Conservation (phyloP, 2,888 invertebrate genomes). For the Drosophila borborema region DNA sequence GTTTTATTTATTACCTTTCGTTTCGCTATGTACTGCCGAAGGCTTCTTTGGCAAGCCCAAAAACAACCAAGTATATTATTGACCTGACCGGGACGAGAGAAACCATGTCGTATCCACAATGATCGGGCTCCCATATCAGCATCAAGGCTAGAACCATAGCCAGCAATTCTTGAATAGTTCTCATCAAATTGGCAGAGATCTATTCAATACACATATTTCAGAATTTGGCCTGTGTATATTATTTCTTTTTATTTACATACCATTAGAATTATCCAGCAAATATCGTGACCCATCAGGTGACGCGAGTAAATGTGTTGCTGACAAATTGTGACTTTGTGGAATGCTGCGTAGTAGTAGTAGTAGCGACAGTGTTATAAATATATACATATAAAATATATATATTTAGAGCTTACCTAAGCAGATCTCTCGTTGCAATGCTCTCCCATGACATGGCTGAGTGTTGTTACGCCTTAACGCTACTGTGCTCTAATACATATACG, state of each 20-base stretch:
- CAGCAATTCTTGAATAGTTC: conserved; percentile 83
- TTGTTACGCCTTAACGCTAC: neutral
- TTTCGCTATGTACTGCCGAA: conserved; percentile 92
- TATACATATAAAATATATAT: neutral
- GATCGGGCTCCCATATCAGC: conserved; percentile 77
- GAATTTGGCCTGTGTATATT: neutral
- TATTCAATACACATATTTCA: conserved; percentile 24
- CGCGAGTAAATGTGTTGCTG: conserved; percentile 92
- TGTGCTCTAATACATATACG: neutral
- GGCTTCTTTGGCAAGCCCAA: conserved; percentile 89
- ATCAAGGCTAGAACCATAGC: conserved; percentile 83
- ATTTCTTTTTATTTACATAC: conserved; percentile 82
- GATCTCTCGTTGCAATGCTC: conserved; percentile 92
- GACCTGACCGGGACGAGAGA: conserved; percentile 65
- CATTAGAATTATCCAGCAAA: conserved; percentile 89
- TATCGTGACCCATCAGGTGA: conserved; percentile 93
- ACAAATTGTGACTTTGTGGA: conserved; percentile 92
- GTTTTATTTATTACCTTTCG: conserved; percentile 87
- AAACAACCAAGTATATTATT: conserved; percentile 90
- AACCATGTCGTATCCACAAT: conserved; percentile 80
- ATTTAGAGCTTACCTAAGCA: conserved; percentile 88
- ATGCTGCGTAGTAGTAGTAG: conserved; percentile 85
- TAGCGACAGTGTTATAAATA: neutral
- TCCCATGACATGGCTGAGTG: conserved; percentile 91
- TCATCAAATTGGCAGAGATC: conserved; percentile 84